A percentile compares a stretch with the other conserved stretches of the same genome.
Conservation (phyloP, 2,113 vertebrate genomes). For the Ceyx melanurus region DNA sequence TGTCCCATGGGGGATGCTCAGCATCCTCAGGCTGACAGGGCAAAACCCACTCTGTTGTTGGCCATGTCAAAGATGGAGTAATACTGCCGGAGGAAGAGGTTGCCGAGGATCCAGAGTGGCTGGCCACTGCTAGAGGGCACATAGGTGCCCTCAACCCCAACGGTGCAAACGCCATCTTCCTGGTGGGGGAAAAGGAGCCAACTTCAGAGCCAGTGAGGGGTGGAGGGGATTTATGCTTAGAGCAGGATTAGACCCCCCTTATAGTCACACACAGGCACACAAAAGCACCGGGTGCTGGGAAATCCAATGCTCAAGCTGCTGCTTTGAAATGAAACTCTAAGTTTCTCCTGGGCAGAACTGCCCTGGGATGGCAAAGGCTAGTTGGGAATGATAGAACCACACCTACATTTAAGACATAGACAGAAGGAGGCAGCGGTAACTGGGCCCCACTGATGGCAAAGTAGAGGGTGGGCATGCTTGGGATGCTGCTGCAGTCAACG, state of each 20-base stretch:
- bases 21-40: constrained; percentile 1
- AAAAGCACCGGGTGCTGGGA: not conserved
- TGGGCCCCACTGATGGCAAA: constrained; percentile 47
- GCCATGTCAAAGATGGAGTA: constrained; percentile 66
- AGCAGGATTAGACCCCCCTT: not conserved
- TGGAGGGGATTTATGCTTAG: fast-evolving
- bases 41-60: constrained; percentile 70
- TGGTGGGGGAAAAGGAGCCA: not conserved
- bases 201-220: not conserved
- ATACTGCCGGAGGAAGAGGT: constrained; percentile 57
- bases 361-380: fast-evolving
- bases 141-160: constrained; percentile 63
- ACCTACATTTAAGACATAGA: constrained; percentile 53
- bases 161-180: not conserved
- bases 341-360: not conserved
- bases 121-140: constrained; percentile 32
- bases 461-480: constrained; percentile 53
- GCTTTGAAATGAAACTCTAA: not conserved
- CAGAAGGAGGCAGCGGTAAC: constrained; percentile 52
- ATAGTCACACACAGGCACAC: fast-evolving
- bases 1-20: fast-evolving
- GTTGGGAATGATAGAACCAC: not conserved
- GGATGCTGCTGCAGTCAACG: constrained; percentile 8
- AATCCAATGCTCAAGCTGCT: not conserved
- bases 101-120: constrained; percentile 42